Conservation (phyloP, 2,113 vertebrate species). For the Mesoclemmys tuberculata region DNA sequence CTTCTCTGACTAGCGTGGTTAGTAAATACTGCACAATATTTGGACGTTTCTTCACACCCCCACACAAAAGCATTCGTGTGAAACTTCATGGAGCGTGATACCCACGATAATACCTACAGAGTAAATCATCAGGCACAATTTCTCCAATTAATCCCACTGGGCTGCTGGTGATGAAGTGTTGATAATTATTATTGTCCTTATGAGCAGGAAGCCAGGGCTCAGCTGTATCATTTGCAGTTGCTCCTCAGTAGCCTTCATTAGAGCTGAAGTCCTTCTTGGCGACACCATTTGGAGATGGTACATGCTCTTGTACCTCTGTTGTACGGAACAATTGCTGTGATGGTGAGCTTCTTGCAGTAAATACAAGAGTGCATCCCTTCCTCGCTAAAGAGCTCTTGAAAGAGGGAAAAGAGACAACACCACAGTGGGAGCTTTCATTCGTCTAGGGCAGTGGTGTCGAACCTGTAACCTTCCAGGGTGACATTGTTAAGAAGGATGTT, state of each 20-base stretch:
- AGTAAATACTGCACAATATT: neutral
- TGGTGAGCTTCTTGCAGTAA: neutral
- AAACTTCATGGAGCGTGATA: fast-evolving
- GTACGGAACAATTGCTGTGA: neutral
- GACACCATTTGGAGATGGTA: neutral
- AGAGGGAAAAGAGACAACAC: neutral
- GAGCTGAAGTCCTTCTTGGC: neutral
- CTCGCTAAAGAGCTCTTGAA: neutral
- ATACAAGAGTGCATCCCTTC: neutral
- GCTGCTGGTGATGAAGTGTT: neutral
- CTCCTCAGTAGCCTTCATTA: neutral
- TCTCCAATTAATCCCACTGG: neutral
- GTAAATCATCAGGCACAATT: neutral
- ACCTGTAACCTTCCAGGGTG: neutral
- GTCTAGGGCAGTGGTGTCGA: neutral
- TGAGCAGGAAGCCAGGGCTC: neutral
- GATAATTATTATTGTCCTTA: neutral
- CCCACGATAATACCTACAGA: fast-evolving
- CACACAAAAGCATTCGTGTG: fast-evolving
- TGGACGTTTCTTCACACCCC: neutral
- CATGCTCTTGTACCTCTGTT: neutral
- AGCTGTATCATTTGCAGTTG: neutral
- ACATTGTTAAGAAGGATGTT: neutral
- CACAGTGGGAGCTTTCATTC: neutral
- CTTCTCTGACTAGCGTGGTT: neutral